A percentile compares a stretch with the other conserved stretches of the same genome.
Conservation (phyloP, 2,888 invertebrate genomes). For the Agrochola lychnidis region DNA sequence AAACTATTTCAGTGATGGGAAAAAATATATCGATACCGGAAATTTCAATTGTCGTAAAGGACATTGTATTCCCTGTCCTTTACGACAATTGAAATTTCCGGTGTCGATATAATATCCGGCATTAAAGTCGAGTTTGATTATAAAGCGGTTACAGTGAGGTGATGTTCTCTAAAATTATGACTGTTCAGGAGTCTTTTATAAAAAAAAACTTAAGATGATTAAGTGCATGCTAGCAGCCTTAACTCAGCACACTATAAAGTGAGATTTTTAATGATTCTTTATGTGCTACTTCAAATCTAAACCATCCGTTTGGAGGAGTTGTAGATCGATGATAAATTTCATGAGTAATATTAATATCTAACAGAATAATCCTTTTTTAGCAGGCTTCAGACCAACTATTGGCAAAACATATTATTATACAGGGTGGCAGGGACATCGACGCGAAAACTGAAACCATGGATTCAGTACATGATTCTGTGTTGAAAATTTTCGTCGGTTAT, state of each 20-base stretch:
- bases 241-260: not conserved
- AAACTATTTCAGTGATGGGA: not conserved
- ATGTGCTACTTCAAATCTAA: not conserved
- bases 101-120: not conserved
- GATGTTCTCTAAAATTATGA: not conserved
- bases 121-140: not conserved
- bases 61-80: no score
- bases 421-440: no score
- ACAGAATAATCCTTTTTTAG: not conserved
- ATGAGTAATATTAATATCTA: not conserved
- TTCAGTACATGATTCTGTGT: no score
- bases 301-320: not conserved
- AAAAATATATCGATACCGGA: no score
- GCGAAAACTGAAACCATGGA: no score
- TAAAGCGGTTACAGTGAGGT: not conserved
- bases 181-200: not conserved
- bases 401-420: not conserved
- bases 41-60: no score
- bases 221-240: slow-evolving; percentile 5
- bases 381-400: not conserved
- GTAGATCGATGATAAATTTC: not conserved
- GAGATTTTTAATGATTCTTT: not conserved
- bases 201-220: not conserved
- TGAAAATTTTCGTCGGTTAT: no score
- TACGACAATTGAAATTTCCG: no score